Evolutionary conservation across 2,113 vertebrate species (phyloP).

Genomic region (Brachypteracias leptosomus): DNA sequence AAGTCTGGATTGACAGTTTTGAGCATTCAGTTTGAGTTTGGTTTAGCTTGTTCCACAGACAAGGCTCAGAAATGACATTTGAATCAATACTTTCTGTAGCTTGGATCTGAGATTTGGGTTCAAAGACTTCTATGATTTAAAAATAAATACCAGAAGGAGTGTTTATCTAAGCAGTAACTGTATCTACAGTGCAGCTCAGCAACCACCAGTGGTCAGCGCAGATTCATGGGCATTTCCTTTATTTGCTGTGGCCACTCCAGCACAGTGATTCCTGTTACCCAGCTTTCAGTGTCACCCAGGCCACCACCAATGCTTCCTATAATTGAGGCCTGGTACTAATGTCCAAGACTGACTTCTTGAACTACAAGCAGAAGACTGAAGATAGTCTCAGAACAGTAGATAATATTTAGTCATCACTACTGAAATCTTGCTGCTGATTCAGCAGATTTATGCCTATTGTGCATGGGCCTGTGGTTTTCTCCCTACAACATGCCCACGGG

Average conservation of each 20-base stretch:
- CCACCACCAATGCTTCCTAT: not conserved
- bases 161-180: not conserved
- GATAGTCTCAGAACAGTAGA: not conserved
- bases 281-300: not conserved
- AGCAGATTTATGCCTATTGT: not conserved
- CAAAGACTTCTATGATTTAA: not conserved
- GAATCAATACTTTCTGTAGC: not conserved
- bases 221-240: not conserved
- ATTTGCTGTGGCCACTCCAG: not conserved
- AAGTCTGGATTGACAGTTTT: not conserved
- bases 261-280: not conserved
- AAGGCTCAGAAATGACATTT: not conserved
- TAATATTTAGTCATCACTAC: not conserved
- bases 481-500: not conserved
- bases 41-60: not conserved
- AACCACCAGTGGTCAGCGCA: not conserved
- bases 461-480: not conserved
- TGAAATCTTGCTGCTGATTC: not conserved
- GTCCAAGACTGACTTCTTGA: not conserved
- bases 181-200: not conserved
- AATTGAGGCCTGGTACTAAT: not conserved
- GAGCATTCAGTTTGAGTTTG: not conserved
- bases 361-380: not conserved
- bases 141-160: not conserved
- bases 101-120: not conserved